phyloP scores from a whole-genome alignment of 1,140 invertebrate genomes.

The Mya arenaria region DNA sequence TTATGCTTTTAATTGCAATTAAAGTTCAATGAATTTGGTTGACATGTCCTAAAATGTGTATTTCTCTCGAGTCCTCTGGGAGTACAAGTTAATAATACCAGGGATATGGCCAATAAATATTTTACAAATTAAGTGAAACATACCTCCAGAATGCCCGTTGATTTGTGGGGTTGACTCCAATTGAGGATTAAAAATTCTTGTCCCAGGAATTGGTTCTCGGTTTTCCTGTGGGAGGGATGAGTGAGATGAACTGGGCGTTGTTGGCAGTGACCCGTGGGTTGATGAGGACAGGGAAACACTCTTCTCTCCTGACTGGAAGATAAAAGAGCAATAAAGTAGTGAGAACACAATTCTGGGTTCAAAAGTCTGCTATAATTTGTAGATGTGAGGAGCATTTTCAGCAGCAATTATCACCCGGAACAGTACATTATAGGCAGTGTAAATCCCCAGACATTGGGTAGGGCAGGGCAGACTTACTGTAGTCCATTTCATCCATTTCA shows the following conservation, averaged over 20 bases:
- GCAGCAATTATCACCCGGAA: not conserved
- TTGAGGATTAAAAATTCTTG: constrained; percentile 58
- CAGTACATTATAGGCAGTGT: not conserved
- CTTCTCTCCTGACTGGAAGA: constrained; percentile 61
- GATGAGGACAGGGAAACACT: constrained; percentile 70
- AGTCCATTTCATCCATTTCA: not conserved
- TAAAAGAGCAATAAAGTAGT: not conserved
- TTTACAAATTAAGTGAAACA: not conserved
- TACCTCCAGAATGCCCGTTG: constrained; percentile 63
- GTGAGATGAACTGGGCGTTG: constrained; percentile 74
- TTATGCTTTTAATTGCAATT: not conserved
- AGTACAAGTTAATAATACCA: not conserved
- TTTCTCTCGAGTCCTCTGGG: not conserved
- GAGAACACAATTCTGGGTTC: not conserved
- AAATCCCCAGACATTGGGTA: no score
- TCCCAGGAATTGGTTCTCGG: no score
- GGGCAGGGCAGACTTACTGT: not conserved
- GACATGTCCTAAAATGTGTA: not conserved
- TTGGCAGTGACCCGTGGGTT: constrained; percentile 66
- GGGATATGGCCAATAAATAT: not conserved
- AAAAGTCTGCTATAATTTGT: not conserved
- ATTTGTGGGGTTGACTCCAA: constrained; percentile 73
- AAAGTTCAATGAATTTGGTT: not conserved
- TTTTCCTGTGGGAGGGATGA: constrained; percentile 63
- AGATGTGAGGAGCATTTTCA: not conserved